These are phyloP conservation scores for Xerus rutilus DNA, from an alignment of 2,797 vertebrate species.

Conservation along the genomic window DNA sequence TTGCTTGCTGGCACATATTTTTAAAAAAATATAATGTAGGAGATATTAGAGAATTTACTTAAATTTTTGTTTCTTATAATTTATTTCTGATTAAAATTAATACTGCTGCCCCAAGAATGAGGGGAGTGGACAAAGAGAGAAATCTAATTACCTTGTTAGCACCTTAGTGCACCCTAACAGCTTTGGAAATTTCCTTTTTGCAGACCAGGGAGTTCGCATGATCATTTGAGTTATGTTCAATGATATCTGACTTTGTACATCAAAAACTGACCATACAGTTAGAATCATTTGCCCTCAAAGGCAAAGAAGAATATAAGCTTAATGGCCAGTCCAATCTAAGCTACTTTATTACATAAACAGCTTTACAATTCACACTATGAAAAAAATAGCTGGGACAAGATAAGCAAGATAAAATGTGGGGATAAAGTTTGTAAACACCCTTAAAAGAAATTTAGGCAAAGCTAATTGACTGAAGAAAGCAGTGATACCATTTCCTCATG, in stretches of 20 bases:
- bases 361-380: slow-evolving; percentile 22
- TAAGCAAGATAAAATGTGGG: slow-evolving; percentile 23
- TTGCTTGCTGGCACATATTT: not conserved
- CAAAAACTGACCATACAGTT: slow-evolving; percentile 9
- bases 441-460: slow-evolving; percentile 12
- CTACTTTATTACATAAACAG: not conserved
- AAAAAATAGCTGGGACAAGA: not conserved
- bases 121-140: not conserved
- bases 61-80: not conserved
- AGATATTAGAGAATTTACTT: not conserved
- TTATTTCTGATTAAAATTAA: slow-evolving; percentile 46
- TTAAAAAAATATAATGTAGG: not conserved
- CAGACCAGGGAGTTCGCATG: not conserved
- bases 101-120: not conserved
- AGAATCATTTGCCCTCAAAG: not conserved
- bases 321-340: not conserved
- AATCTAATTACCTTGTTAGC: not conserved
- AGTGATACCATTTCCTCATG: not conserved
- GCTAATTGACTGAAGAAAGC: not conserved
- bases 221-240: not conserved
- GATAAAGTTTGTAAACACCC: not conserved
- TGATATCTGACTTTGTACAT: not conserved
- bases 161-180: not conserved
- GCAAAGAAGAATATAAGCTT: not conserved
- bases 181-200: not conserved